Conservation (phyloP, 2,797 vertebrate genomes). For the Meriones psammophilus region DNA sequence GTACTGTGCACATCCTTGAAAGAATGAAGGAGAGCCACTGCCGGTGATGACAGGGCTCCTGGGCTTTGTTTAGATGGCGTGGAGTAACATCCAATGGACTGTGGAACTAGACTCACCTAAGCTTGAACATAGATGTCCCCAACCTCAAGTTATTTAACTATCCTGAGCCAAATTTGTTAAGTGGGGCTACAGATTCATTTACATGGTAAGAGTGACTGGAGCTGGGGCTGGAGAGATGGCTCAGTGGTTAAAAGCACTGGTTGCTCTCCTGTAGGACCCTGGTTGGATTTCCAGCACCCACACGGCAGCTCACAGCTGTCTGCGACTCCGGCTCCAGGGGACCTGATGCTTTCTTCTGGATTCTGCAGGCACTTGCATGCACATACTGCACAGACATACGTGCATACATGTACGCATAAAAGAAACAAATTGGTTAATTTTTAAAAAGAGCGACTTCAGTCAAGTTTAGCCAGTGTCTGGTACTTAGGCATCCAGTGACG, state of each 20-base stretch:
- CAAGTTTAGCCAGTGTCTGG: background rate
- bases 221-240: background rate
- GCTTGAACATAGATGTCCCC: background rate
- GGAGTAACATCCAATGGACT: background rate
- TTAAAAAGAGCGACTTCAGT: background rate
- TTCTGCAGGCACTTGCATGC: background rate
- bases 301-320: background rate
- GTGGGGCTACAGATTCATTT: background rate
- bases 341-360: background rate
- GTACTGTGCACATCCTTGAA: accelerated
- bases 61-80: background rate
- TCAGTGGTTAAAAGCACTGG: background rate
- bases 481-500: background rate
- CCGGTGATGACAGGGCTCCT: background rate
- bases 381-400: background rate
- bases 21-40: background rate
- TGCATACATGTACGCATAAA: background rate
- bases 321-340: background rate
- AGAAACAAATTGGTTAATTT: too few species aligned
- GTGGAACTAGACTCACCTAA: background rate
- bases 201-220: background rate
- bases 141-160: background rate
- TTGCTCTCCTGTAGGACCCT: background rate
- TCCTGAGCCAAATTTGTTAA: background rate
- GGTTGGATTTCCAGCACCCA: background rate